These are phyloP conservation scores for Trisateles emortualis DNA, from an alignment of 2,888 invertebrate genomes.

Conservation along the genomic window DNA sequence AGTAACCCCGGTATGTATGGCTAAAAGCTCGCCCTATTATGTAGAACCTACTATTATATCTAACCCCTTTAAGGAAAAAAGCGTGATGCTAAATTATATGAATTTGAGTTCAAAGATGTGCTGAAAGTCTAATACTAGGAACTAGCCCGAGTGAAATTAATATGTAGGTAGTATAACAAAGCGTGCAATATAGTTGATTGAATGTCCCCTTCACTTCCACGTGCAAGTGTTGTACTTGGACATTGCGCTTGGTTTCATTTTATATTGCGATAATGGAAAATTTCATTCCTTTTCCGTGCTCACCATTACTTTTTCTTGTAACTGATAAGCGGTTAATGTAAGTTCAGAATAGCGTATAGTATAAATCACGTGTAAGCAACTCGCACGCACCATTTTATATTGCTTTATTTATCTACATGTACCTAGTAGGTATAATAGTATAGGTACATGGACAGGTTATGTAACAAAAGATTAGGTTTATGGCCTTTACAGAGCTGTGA, in stretches of 20 bases:
- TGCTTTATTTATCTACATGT: conserved; percentile 43
- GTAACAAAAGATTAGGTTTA: conserved; percentile 66
- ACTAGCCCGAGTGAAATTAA: conserved; percentile 17
- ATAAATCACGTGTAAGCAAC: conserved; percentile 63
- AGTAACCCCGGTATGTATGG: too few relatives aligned
- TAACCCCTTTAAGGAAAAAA: too few relatives aligned
- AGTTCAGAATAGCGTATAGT: conserved; percentile 56
- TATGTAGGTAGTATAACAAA: conserved; percentile 25
- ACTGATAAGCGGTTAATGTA: conserved; percentile 68
- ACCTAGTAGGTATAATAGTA: conserved; percentile 34
- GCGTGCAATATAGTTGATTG: conserved; percentile 47
- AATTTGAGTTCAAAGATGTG: too few relatives aligned
- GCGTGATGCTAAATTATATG: neutral
- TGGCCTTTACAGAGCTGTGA: conserved; percentile 61
- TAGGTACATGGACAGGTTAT: conserved; percentile 48
- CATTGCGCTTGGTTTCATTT: conserved; percentile 66
- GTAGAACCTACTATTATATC: too few relatives aligned
- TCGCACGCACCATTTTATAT: conserved; percentile 55
- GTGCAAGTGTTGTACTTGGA: conserved; percentile 56
- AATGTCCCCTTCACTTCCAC: conserved; percentile 56
- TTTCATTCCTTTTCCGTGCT: conserved; percentile 76
- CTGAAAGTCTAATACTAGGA: conserved; percentile 14
- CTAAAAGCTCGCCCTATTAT: too few relatives aligned
- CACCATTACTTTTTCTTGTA: conserved; percentile 68
- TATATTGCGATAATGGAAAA: conserved; percentile 68